These are phyloP conservation scores for Zaprionus lachaisei DNA, from an alignment of 1,140 invertebrate genomes.

Conservation along the genomic window DNA sequence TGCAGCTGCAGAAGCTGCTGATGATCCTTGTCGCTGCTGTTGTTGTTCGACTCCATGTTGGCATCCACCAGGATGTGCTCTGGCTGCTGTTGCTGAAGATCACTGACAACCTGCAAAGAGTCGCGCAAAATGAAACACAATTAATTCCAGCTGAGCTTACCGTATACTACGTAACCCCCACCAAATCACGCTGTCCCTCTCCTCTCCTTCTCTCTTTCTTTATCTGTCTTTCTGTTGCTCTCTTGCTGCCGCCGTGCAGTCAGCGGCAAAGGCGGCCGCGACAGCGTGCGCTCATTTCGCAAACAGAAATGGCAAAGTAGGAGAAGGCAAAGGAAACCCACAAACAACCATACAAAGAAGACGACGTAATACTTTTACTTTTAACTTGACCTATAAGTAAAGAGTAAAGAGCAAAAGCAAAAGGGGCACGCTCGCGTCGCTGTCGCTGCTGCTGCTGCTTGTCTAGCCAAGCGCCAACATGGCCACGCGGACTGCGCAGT, in stretches of 20 bases:
- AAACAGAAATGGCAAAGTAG: conserved; percentile 43
- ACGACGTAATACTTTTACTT: conserved; percentile 70
- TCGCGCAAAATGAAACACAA: conserved; percentile 51
- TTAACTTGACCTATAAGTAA: conserved; percentile 80
- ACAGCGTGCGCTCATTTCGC: conserved; percentile 25
- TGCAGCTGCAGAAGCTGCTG: conserved; percentile 43
- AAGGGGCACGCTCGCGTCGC: conserved; percentile 33
- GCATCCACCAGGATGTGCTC: conserved; percentile 48
- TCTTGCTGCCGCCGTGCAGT: neutral
- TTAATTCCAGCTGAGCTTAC: conserved; percentile 56
- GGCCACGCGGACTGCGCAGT: conserved; percentile 14
- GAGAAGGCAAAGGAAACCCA: conserved; percentile 18
- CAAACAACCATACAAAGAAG: conserved; percentile 10
- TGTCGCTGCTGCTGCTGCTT: conserved; percentile 16
- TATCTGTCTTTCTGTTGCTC: neutral
- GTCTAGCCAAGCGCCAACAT: conserved; percentile 30
- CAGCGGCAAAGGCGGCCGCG: neutral
- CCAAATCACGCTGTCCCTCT: neutral
- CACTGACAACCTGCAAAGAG: conserved; percentile 70
- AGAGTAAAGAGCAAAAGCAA: conserved; percentile 58
- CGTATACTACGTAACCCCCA: conserved; percentile 49
- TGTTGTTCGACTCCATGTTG: conserved; percentile 49
- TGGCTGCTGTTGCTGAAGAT: conserved; percentile 33
- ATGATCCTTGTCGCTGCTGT: conserved; percentile 47
- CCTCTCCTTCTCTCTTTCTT: too few species aligned